These are phyloP conservation scores for Virgularia gustaviana DNA, from an alignment of 92 coral and sea anemone species.

Conservation along the genomic window DNA sequence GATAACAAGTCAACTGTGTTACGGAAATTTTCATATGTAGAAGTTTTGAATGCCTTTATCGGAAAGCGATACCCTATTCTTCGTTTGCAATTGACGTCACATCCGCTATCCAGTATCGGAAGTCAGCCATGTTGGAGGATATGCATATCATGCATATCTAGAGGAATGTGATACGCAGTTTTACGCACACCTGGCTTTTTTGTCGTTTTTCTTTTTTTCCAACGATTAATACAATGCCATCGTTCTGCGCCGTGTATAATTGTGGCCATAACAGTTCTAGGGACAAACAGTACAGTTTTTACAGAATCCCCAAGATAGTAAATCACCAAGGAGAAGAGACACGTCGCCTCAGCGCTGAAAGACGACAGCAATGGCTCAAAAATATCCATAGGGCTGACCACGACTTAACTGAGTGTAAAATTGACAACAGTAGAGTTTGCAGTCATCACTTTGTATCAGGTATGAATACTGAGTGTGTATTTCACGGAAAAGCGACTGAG, in stretches of 20 bases:
- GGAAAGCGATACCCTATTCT: constrained; percentile 12
- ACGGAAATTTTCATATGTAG: too few species aligned
- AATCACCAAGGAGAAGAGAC: constrained; percentile 46
- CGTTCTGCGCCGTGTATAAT: constrained; percentile 38
- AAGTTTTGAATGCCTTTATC: too few species aligned
- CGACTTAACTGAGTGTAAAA: constrained; percentile 42
- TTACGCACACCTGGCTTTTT: too few species aligned
- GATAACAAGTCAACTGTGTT: too few species aligned
- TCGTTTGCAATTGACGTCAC: constrained; percentile 47
- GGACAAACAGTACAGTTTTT: constrained; percentile 41
- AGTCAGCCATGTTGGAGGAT: constrained; percentile 57
- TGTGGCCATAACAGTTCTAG: constrained; percentile 47
- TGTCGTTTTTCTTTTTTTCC: too few species aligned
- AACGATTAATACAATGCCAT: constrained; percentile 37
- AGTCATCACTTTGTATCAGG: constrained; percentile 36
- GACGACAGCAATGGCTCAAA: constrained; percentile 47
- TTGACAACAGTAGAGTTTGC: constrained; percentile 34
- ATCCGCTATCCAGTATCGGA: constrained; percentile 33
- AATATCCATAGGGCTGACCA: constrained; percentile 23
- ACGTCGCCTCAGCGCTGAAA: constrained; percentile 27
- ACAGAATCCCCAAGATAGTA: constrained; percentile 39
- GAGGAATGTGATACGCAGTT: constrained; percentile 21
- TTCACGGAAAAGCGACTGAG: not conserved
- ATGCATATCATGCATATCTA: constrained; percentile 18
- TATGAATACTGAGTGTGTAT: not conserved